A percentile compares a stretch with the other conserved stretches of the same genome.
Evolutionary conservation across 2,888 invertebrate genomes (phyloP).

Genomic region (Amiota mariae): DNA sequence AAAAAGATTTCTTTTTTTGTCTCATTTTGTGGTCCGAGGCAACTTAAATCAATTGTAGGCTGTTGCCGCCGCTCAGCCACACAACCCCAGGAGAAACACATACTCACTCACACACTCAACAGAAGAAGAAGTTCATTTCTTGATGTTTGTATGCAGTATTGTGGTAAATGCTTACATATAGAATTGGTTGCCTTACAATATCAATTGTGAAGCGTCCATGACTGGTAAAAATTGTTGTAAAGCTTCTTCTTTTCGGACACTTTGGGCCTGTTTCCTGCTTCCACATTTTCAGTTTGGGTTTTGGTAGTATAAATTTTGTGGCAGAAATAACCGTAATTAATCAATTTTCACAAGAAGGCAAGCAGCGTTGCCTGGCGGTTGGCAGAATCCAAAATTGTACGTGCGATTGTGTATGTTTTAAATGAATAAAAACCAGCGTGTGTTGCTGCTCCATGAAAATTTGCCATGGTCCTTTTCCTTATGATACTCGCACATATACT

Average conservation of each 20-base stretch:
- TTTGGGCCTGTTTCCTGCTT: conserved; percentile 59
- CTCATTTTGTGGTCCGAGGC: conserved; percentile 33
- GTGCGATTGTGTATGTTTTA: conserved; percentile 25
- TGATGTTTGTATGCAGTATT: no score
- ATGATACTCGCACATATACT: no score
- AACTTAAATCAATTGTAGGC: conserved; percentile 68
- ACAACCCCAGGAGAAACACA: neutral
- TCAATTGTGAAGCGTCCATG: conserved; percentile 17
- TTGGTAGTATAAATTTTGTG: conserved; percentile 37
- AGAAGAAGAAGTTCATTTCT: no score
- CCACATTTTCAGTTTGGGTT: conserved; percentile 60
- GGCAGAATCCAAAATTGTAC: no score
- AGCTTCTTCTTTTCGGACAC: conserved; percentile 28
- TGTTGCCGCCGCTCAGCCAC: conserved; percentile 8
- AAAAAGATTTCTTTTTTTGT: conserved; percentile 17
- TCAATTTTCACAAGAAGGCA: conserved; percentile 64
- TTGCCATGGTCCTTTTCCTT: no score
- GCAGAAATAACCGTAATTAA: conserved; percentile 63
- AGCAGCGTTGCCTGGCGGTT: no score
- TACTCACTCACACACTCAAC: no score
- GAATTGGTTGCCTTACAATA: no score
- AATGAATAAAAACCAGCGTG: neutral
- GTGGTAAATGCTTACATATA: no score
- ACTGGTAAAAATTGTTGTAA: neutral
- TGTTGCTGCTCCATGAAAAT: no score